Conservation (phyloP, 1,140 invertebrate genomes). For the Batillaria attramentaria region DNA sequence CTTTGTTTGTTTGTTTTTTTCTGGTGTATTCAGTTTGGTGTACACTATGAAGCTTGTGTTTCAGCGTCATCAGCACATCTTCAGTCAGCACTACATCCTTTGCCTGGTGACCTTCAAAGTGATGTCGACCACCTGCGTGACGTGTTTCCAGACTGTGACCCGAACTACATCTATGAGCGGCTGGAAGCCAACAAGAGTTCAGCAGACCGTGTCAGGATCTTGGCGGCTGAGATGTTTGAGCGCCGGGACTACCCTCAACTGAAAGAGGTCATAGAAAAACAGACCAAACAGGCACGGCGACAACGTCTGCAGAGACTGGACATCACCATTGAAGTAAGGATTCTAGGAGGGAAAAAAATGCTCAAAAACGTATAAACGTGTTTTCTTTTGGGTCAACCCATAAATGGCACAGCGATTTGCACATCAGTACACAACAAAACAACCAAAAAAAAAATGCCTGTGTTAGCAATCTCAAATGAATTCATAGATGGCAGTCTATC, state of each 20-base stretch:
- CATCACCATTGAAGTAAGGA: constrained; percentile 69
- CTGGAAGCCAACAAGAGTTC: constrained; percentile 47
- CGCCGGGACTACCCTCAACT: constrained; percentile 74
- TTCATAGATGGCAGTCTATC: too few species aligned
- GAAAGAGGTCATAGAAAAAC: constrained; percentile 68
- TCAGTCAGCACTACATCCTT: too few species aligned
- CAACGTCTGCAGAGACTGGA: constrained; percentile 54
- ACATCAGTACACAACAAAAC: too few species aligned
- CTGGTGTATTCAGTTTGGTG: too few species aligned
- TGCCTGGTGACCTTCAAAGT: too few species aligned
- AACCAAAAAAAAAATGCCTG: too few species aligned
- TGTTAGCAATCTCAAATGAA: too few species aligned
- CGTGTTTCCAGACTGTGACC: constrained; percentile 74
- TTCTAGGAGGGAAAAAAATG: background rate
- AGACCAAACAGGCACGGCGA: constrained; percentile 54
- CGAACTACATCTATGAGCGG: constrained; percentile 72
- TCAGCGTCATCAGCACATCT: too few species aligned
- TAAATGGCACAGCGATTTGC: too few species aligned
- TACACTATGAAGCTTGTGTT: too few species aligned
- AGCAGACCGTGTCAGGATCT: constrained; percentile 49
- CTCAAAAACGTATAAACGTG: background rate
- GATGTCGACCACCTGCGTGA: constrained; percentile 67
- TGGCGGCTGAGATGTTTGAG: constrained; percentile 69
- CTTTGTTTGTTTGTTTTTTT: too few species aligned
- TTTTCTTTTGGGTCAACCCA: too few species aligned